phyloP scores from a whole-genome alignment of 2,888 invertebrate genomes.

The Boloria selene region DNA sequence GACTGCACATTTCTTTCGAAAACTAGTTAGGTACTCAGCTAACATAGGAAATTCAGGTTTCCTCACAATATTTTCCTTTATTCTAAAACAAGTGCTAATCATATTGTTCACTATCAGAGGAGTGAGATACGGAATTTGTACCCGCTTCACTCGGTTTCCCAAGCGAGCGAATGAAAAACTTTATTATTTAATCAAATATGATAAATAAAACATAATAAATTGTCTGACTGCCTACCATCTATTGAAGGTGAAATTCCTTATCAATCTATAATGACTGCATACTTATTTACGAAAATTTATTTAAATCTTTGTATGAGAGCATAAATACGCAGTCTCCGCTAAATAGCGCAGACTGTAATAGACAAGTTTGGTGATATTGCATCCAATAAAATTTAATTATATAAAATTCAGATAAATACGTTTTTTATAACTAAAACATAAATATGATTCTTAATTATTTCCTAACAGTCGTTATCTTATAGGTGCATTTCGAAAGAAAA shows the following conservation, averaged over 20 bases:
- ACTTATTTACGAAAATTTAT: conserved; percentile 7
- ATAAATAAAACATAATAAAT: background rate
- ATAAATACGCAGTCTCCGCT: background rate
- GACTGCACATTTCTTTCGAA: too few relatives aligned
- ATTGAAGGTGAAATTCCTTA: conserved; percentile 13
- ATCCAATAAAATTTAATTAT: background rate
- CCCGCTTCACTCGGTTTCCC: too few relatives aligned
- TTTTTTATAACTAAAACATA: background rate
- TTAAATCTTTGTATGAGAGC: conserved; percentile 1
- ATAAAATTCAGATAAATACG: conserved; percentile 1
- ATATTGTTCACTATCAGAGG: too few relatives aligned
- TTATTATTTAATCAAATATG: background rate
- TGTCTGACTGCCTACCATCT: conserved; percentile 7
- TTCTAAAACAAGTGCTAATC: too few relatives aligned
- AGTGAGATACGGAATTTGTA: too few relatives aligned
- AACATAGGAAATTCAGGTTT: too few relatives aligned
- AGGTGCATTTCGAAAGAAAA: conserved; percentile 47
- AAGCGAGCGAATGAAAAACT: background rate
- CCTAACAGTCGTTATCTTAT: background rate
- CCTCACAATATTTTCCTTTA: too few relatives aligned
- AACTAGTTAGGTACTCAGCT: too few relatives aligned
- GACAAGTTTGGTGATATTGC: background rate
- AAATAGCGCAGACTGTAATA: background rate
- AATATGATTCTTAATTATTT: too few relatives aligned
- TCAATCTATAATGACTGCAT: background rate